A percentile compares a stretch with the other conserved stretches of the same genome.
phyloP scores from a whole-genome alignment of 2,888 invertebrate species.

The Cephalotes varians region DNA sequence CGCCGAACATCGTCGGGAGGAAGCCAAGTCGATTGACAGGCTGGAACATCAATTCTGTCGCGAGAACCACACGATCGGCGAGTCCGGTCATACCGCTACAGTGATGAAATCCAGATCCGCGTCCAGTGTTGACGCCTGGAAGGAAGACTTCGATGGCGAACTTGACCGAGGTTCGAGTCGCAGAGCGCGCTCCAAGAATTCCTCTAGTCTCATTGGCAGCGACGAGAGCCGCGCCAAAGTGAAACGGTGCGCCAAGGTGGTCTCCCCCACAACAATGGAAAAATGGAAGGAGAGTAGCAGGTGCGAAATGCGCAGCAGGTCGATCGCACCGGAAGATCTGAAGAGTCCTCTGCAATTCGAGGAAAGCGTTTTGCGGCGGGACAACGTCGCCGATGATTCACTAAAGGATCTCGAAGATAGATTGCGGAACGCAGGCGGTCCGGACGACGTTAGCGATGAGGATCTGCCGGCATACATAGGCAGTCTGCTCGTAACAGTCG shows the following conservation, averaged over 20 bases:
- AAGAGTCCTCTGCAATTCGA: constrained; percentile 82
- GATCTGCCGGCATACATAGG: constrained; percentile 89
- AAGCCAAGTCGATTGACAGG: constrained; percentile 69
- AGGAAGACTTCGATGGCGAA: constrained; percentile 72
- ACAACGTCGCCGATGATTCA: constrained; percentile 19
- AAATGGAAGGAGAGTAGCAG: constrained; percentile 81
- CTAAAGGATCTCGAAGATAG: constrained; percentile 62
- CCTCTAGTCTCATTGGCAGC: constrained; percentile 75
- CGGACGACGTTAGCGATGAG: constrained; percentile 84
- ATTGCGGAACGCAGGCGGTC: constrained; percentile 66
- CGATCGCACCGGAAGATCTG: constrained; percentile 79
- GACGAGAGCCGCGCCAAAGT: constrained; percentile 74
- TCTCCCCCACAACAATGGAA: constrained; percentile 78
- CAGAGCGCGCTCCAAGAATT: constrained; percentile 68
- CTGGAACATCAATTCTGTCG: constrained; percentile 56
- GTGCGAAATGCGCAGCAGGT: constrained; percentile 78
- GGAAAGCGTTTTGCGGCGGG: constrained; percentile 69
- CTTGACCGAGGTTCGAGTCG: constrained; percentile 66
- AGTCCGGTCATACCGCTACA: constrained; percentile 44
- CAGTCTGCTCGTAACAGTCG: constrained; percentile 89
- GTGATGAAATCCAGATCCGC: constrained; percentile 80
- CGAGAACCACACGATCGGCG: constrained; percentile 8
- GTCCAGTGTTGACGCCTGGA: constrained; percentile 81
- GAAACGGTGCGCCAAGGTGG: constrained; percentile 78
- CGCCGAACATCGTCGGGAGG: constrained; percentile 65